phyloP scores from a whole-genome alignment of 2,113 vertebrate genomes.

The Poecilia latipinna region DNA sequence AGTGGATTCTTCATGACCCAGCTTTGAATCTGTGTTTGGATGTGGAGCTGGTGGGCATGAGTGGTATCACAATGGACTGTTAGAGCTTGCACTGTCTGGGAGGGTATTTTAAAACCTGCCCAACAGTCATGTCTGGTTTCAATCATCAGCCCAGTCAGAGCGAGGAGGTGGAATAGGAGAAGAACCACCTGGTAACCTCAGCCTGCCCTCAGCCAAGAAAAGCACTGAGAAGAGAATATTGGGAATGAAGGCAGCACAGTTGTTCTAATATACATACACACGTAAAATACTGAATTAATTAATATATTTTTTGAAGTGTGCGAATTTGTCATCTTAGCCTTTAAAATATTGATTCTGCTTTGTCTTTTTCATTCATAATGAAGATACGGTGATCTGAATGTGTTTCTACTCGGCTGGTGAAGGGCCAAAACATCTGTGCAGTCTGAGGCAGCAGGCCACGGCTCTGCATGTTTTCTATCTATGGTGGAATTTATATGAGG shows the following conservation, averaged over 20 bases:
- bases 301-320: background rate
- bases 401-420: conserved; percentile 7
- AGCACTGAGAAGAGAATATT: conserved; percentile 21
- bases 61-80: conserved; percentile 53
- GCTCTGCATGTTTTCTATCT: conserved; percentile 71
- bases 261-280: background rate
- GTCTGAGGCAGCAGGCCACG: conserved; percentile 45
- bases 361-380: background rate
- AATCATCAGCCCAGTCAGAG: conserved; percentile 53
- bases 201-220: conserved; percentile 54
- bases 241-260: conserved; percentile 9
- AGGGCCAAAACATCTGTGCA: conserved; percentile 68
- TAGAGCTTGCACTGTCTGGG: conserved; percentile 34
- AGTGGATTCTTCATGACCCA: background rate
- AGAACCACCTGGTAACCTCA: conserved; percentile 72
- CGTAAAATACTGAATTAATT: background rate
- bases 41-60: conserved; percentile 40
- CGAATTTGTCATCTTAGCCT: background rate
- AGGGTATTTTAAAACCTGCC: conserved; percentile 62
- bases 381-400: conserved; percentile 8
- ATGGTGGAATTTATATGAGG: conserved; percentile 77
- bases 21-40: conserved; percentile 46
- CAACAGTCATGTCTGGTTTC: conserved; percentile 61
- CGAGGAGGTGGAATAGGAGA: conserved; percentile 67
- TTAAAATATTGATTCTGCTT: background rate